Evolutionary conservation across 2,888 invertebrate genomes (phyloP), one percentile per base, ranked within the genome.

Genomic region (Ellobium chinense): DNA sequence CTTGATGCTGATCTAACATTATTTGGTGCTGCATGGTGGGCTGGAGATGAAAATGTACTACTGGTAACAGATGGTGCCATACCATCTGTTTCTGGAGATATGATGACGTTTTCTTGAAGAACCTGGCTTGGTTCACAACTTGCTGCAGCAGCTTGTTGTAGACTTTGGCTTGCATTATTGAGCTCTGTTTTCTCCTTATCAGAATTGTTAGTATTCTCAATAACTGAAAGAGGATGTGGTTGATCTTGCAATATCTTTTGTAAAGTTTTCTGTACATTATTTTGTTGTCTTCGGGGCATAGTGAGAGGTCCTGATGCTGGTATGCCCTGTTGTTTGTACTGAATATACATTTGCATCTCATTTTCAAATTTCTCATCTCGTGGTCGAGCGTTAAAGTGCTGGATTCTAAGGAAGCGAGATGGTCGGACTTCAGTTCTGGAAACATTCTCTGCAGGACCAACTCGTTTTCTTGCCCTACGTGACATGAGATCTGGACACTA

Each of bases 341-440:
- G 83, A 37, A 84, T 39, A 74, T 85, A 86, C 39, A 87, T 83
- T 34, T 87, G 85, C 85, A 88, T 87, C 82, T 89, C 89, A 63
- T 87, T 85, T 63, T 87, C 86, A 85, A 89, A 88, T 70, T 85
- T 82, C 21, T 87, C 86, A 86, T 89, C 89, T 78, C 90, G 81
- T 29, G 85, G 83, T 73, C 83, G 84, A 27, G 86, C 83, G 83
- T 91, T 91, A n/a, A 89, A 72, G 72, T 88, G 88, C 60, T 84
- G 86, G 9, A 91, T 87, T 27, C 87, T 84, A 21, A 91, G 82
- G 14, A 65, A 54, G 72, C 91, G 81, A 9, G 84, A 85, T 18
- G 86, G 85, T 54, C 91, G 79, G 21, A 91, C 85, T 78, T 90
- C 89, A 34, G 88, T 60, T 14, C 58, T 74, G 27, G 31, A 39